phyloP scores from a whole-genome alignment of 2,888 invertebrate species.

The Hymenopus coronatus region DNA sequence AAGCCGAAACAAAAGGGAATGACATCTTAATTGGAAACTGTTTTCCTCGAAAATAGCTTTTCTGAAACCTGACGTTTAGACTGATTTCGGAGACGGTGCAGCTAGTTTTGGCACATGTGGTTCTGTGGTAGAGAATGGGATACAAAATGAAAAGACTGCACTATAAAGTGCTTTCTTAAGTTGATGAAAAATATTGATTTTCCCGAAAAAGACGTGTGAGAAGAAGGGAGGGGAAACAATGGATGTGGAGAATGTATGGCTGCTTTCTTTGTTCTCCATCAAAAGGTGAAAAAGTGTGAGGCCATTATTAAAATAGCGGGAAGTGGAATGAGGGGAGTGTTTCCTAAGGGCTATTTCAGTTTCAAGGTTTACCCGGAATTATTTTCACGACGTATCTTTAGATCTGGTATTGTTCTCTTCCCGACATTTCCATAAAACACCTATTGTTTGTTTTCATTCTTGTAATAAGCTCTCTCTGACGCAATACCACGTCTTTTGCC shows the following conservation, averaged over 20 bases:
- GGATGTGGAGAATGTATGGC: background rate
- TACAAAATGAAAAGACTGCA: background rate
- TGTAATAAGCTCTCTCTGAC: no score
- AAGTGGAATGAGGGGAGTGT: no score
- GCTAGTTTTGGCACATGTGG: background rate
- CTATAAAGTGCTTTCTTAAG: background rate
- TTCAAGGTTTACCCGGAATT: no score
- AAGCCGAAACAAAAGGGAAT: background rate
- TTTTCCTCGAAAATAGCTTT: background rate
- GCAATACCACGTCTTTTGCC: no score
- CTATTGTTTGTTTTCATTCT: no score
- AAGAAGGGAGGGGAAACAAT: background rate
- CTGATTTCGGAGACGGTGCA: background rate
- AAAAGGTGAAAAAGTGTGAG: background rate
- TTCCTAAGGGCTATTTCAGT: no score
- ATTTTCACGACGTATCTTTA: no score
- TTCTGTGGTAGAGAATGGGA: background rate
- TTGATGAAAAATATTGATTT: background rate
- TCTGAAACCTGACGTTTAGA: background rate
- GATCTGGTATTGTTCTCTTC: no score
- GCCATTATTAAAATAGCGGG: background rate
- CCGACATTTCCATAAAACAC: no score
- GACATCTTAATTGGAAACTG: background rate
- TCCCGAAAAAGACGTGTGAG: background rate
- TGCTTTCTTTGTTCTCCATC: background rate